Evolutionary conservation across 1,140 invertebrate species (phyloP).

Genomic region (Plutomurus gul): DNA sequence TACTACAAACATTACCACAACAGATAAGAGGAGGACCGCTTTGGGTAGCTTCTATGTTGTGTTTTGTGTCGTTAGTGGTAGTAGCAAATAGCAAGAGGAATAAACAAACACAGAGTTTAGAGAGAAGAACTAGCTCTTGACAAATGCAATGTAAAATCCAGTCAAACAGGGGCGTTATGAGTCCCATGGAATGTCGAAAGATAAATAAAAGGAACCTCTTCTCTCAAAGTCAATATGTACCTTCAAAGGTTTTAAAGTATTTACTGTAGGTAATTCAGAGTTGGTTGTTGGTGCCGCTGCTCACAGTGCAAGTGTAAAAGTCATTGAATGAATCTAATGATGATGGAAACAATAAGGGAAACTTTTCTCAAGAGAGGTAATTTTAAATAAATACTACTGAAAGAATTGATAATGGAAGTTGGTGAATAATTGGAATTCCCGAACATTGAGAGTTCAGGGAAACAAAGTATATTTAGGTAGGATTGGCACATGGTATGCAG

Average conservation of each 20-base stretch:
- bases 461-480: too few species aligned
- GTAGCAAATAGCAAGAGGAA: neutral
- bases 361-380: too few species aligned
- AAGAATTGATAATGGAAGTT: too few species aligned
- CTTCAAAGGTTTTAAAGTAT: neutral
- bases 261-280: too few species aligned
- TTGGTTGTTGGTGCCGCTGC: too few species aligned
- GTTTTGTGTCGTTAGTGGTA: neutral
- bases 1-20: neutral
- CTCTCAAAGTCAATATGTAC: neutral
- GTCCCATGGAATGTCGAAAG: conserved; percentile 17
- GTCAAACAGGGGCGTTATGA: conserved; percentile 25
- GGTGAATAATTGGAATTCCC: too few species aligned
- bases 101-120: conserved; percentile 11
- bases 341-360: too few species aligned
- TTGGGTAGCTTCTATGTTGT: neutral
- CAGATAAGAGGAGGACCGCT: conserved; percentile 3
- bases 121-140: neutral
- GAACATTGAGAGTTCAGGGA: too few species aligned
- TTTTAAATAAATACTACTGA: too few species aligned
- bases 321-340: too few species aligned
- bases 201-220: conserved; percentile 20
- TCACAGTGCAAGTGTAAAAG: too few species aligned
- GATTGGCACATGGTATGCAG: too few species aligned
- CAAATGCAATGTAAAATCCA: conserved; percentile 14